Base-by-base conservation (phyloP, 2,888 invertebrate species). In the Ectemnius cavifrons region DNA sequence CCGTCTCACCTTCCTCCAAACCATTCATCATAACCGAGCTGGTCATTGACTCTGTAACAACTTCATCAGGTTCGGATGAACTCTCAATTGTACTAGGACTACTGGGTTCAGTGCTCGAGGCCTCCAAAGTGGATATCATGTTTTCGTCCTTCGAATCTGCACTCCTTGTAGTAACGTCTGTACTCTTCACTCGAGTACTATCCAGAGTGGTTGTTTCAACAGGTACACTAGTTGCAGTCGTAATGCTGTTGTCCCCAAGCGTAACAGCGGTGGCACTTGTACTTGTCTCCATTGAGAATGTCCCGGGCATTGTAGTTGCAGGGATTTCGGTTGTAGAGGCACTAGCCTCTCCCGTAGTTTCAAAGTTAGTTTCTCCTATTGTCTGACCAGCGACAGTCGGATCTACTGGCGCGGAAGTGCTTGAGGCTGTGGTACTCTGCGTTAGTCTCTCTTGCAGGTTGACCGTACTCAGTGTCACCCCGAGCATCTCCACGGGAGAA, bases 391-490 rank as follows among this genome's bases (percentile, higher is more conserved):
- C 3, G 18, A n/a, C 5, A 0, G 62, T 66, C 0, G 56, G 58
- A 11, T 56, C 67, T 37, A 27, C 57, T 37, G 57, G 4, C 18
- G 47, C 57, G 2, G 67, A 46, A 1, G 14, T 18, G 27, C 49
- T 28, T 4, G 16, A 13, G 6, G 14, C 65, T 4, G 58, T 18
- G 16, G 62, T 70, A 14, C 23, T 71, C 47, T 70, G 65, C 1
- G 75, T 78, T n/a, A 81, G 37, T 52, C 63, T 74, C 13, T 58
- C 60, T 14, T 70, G 71, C 11, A 52, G 47, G 11, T 79, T 67
- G 2, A 60, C 66, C 13, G 75, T 71, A 60, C 63, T 75, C 65
- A 80, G 56, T 28, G 82, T 79, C 57, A 69, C 71, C 13, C 62
- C 73, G 2, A 72, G 28, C 37, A 63, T 56, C 47, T 73, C 73